Evolutionary conservation across 2,888 invertebrate genomes (phyloP), one percentile per base, ranked within the genome.

Genomic region (Galerucella calmariensis): DNA sequence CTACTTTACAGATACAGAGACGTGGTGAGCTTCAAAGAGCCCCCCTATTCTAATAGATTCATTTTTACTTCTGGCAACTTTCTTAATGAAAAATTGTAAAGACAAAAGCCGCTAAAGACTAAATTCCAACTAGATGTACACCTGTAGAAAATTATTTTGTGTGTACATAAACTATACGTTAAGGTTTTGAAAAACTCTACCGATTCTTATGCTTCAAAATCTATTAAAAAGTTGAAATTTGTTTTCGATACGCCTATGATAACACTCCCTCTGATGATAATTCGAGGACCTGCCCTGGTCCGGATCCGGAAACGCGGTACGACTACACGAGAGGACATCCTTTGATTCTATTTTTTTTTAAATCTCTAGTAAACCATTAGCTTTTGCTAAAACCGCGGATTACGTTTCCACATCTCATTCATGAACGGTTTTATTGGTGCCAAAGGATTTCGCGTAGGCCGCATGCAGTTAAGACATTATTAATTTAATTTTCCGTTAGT

Each of bases 241-340:
- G 1, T 6, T 41, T 41, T 11, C 27, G 27, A 63, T 63, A 73
- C 77, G 76, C 74, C 79, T 14, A 75, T 79, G 77, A 12, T 10
- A 48, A 44, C 77, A 78, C 79, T 77, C 79, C 77, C 78, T 77
- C 74, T 72, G 72, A 67, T 74, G 51, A 48, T 44, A 53, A 67
- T 73, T 65, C 46, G 74, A 72, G 74, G 76, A 69, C 72, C 74
- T 72, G 74, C 59, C 68, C 20, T 56, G 67, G 73, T 77, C 78
- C 79, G 79, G 79, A 77, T 77, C 77, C 79, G 79, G 79, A 79
- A 79, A 71, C 71, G 73, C 75, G 72, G 69, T 75, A 75, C 72
- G 69, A 70, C 73, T 24, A 46, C 20, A 35, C 59, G 72, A 79
- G 76, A 79, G 76, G 76, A 77, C 79, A 77, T 79, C 79, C 79